phyloP scores from a whole-genome alignment of 64 coral and sea anemone genomes.

The Montipora cactus region DNA sequence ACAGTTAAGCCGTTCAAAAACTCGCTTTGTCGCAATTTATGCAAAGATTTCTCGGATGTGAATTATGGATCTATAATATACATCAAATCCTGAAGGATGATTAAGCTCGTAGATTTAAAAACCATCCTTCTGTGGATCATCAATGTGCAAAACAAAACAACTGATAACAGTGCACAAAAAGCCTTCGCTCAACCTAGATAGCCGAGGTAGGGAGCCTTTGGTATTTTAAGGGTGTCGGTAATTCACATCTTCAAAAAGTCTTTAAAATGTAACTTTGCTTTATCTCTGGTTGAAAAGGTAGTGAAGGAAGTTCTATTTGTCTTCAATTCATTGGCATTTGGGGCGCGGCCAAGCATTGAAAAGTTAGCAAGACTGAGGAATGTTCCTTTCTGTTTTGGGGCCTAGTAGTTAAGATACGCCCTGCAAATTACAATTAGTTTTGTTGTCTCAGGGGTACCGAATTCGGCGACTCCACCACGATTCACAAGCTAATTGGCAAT shows the following conservation, averaged over 20 bases:
- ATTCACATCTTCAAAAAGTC: background rate
- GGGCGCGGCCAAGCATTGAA: no score
- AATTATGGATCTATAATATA: background rate
- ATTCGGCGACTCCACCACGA: no score
- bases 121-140: slow-evolving; percentile 13
- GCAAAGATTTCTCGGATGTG: background rate
- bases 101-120: background rate
- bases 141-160: background rate
- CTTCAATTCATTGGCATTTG: no score
- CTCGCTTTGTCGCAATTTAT: background rate
- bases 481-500: no score
- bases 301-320: background rate
- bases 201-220: background rate
- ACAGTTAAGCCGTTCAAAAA: no score
- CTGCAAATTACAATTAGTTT: no score
- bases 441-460: no score
- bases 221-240: background rate
- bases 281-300: background rate
- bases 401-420: no score
- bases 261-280: background rate
- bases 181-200: background rate
- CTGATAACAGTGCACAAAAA: slow-evolving; percentile 13
- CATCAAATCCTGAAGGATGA: slow-evolving; percentile 4
- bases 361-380: background rate
- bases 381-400: no score